phyloP scores from a whole-genome alignment of 2,797 vertebrate species.

The Meriones psammophilus region DNA sequence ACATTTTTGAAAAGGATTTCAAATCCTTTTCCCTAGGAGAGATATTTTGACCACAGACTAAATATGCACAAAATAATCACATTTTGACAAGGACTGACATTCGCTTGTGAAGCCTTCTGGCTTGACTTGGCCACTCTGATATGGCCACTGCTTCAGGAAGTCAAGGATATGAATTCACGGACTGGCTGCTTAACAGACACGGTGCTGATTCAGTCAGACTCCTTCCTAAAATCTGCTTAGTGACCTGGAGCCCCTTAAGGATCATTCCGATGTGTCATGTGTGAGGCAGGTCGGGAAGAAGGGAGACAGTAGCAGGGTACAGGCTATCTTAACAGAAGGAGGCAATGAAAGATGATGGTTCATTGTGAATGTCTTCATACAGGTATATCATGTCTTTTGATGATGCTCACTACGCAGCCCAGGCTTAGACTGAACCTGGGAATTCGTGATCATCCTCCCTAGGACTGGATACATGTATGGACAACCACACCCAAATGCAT shows the following conservation, averaged over 20 bases:
- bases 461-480: not conserved
- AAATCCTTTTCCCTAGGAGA: not conserved
- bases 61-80: not conserved
- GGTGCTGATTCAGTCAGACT: not conserved
- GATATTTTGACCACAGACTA: not conserved
- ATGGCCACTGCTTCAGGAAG: not conserved
- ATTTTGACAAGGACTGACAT: not conserved
- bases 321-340: not conserved
- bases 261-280: not conserved
- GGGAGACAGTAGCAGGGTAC: not conserved
- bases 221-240: not conserved
- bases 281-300: not conserved
- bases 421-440: not conserved
- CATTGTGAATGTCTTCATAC: not conserved
- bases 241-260: not conserved
- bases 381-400: not conserved
- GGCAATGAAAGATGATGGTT: not conserved
- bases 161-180: not conserved
- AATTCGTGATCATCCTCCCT: not conserved
- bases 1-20: constrained; percentile 14
- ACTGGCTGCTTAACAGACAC: not conserved
- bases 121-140: not conserved
- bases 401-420: not conserved
- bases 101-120: not conserved
- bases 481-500: not conserved